A percentile compares a stretch with the other conserved stretches of the same genome.
Evolutionary conservation across 2,888 invertebrate species (phyloP).

Genomic region (Nematopogon swammerdamellus): DNA sequence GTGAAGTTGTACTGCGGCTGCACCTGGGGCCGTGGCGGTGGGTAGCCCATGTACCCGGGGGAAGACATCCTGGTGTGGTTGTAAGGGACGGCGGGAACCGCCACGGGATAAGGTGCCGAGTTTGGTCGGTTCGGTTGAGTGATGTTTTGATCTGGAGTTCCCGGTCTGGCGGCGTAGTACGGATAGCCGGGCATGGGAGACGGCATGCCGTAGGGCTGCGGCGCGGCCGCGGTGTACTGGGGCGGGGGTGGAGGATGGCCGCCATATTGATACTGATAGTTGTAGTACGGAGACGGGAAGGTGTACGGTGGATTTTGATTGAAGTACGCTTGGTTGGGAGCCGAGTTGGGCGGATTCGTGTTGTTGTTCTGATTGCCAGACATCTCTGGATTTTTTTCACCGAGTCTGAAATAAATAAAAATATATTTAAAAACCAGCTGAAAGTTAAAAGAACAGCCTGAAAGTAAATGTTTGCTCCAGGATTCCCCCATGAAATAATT

Average conservation of each 20-base stretch:
- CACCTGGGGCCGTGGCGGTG: constrained; percentile 13
- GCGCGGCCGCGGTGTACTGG: constrained; percentile 28
- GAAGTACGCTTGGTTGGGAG: constrained; percentile 27
- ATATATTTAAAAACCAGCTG: too few relatives aligned
- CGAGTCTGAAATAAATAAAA: constrained; percentile 30
- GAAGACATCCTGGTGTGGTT: constrained; percentile 39
- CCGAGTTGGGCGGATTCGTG: constrained; percentile 14
- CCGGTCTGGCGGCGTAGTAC: constrained; percentile 23
- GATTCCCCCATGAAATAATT: too few relatives aligned
- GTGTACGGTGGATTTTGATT: constrained; percentile 30
- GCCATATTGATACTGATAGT: constrained; percentile 22
- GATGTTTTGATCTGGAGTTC: constrained; percentile 18
- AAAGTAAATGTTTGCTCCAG: too few relatives aligned
- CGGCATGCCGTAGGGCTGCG: constrained; percentile 42
- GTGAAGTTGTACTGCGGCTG: constrained; percentile 31
- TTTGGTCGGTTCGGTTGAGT: constrained; percentile 21
- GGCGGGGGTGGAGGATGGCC: constrained; percentile 26
- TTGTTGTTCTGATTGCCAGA: constrained; percentile 22
- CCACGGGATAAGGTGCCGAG: constrained; percentile 25
- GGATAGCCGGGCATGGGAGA: constrained; percentile 23
- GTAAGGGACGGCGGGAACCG: constrained; percentile 30
- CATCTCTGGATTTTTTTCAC: constrained; percentile 40
- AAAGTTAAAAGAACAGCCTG: too few relatives aligned
- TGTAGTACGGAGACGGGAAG: constrained; percentile 24
- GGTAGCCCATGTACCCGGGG: constrained; percentile 28